Evolutionary conservation across 2,113 vertebrate genomes (phyloP), one percentile per base, ranked within the genome.

Genomic region (Sarotherodon lohbergeri): DNA sequence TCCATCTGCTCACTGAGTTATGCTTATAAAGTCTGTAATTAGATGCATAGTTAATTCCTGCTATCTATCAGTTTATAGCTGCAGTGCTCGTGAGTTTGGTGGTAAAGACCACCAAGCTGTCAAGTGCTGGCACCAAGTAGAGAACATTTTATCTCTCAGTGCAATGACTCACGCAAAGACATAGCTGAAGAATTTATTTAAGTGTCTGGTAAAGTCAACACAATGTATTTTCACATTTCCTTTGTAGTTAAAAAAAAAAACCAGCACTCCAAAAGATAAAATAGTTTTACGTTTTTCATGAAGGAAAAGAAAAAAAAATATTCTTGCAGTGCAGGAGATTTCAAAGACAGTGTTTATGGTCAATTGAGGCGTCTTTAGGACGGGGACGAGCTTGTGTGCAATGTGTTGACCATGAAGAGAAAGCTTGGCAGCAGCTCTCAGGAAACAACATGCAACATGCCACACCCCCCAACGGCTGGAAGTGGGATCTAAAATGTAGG

Each of bases 1-100:
- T 90, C 94, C 93, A 95, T 94, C 93, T 96, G 94, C 84, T 95
- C 90, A 14, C 19, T 86, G 80, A 90, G 76, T 92, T 89, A 88
- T 91, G 80, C 88, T 94, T 91, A 91, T 92, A 87, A 92, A 94
- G 91, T 91, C 63, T 83, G 88, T 91, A 92, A 95, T 95, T 92
- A 95, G 92, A 95, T 88, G 89, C 85, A 86, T 90, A 82, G 89
- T 93, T 93, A 92, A 93, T 91, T 92, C 61, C 83, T 52, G 84
- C 89, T 90, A 92, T 92, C 86, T 83, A 91, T 93, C 85, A 90
- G 32, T 93, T 92, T 90, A 91, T 89, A 61, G 89, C 86, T 56
- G 54, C 22, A 71, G 27, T 41, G 50, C 79, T 88, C 3, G 41
- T 76, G 85, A 90, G 89, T 92, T 89, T 78, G 82, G 73, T 84